These are phyloP conservation scores for Urocitellus parryii DNA, from an alignment of 2,113 vertebrate species.

Conservation along the genomic window DNA sequence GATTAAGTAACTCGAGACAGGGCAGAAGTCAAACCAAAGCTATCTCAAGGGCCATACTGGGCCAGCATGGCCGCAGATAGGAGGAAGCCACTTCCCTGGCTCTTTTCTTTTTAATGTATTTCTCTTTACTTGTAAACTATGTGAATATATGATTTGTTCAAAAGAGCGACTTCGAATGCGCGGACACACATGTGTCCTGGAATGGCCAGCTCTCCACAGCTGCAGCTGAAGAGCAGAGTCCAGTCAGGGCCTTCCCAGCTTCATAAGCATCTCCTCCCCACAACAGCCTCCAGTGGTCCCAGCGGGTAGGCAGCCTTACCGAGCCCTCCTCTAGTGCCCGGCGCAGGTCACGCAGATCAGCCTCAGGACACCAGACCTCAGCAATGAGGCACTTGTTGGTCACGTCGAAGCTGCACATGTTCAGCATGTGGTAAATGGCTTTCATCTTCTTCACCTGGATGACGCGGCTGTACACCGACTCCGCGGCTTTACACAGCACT, in stretches of 20 bases:
- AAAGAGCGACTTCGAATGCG: not conserved
- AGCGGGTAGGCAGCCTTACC: conserved; percentile 86
- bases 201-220: too few species aligned
- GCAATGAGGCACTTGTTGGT: conserved; percentile 99
- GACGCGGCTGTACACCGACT: conserved; percentile 93
- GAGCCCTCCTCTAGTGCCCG: conserved; percentile 95
- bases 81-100: too few species aligned
- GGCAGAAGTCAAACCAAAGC: accelerated
- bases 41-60: not conserved
- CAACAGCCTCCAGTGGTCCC: too few species aligned
- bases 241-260: too few species aligned
- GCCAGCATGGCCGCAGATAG: not conserved
- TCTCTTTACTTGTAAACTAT: not conserved
- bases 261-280: too few species aligned
- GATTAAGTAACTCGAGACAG: not conserved
- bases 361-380: conserved; percentile 97
- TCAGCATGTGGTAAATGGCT: conserved; percentile 97
- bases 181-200: too few species aligned
- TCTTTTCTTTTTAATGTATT: not conserved
- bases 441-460: conserved; percentile 99
- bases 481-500: conserved; percentile 95
- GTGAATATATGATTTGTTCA: not conserved
- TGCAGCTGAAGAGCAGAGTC: too few species aligned
- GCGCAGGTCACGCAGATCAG: conserved; percentile 91
- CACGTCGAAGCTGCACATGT: conserved; percentile 98